phyloP scores from a whole-genome alignment of 2,113 vertebrate species.

The Mungos mungo region DNA sequence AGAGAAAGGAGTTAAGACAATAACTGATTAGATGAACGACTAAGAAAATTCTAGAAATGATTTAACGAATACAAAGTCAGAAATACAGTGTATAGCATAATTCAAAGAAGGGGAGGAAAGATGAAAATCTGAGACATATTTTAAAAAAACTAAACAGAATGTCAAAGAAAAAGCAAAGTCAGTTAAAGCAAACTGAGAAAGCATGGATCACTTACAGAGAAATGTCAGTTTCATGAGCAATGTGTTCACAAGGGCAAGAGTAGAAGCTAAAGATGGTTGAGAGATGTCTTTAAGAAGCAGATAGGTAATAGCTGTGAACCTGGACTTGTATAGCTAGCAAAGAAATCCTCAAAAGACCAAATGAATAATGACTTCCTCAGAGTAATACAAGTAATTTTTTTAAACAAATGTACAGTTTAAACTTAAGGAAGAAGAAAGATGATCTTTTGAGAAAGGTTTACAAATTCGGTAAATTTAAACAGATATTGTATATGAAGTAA shows the following conservation, averaged over 20 bases:
- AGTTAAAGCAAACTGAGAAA: not conserved
- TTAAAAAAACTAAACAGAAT: not conserved
- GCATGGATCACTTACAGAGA: not conserved
- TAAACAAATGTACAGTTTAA: not conserved
- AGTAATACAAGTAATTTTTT: not conserved
- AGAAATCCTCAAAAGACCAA: not conserved
- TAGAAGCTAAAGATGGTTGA: not conserved
- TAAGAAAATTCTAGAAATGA: not conserved
- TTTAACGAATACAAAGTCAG: not conserved
- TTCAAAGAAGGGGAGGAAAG: too few species aligned
- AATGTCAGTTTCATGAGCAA: not conserved
- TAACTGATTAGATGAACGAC: not conserved
- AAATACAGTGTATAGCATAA: not conserved
- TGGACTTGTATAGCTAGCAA: not conserved
- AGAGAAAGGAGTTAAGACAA: not conserved
- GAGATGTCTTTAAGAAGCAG: not conserved
- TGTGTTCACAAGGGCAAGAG: rapidly evolving
- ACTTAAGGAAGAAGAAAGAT: not conserved
- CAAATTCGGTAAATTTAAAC: not conserved
- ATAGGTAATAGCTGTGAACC: not conserved
- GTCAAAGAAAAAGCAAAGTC: not conserved
- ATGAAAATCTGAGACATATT: not conserved
- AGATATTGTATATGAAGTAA: not conserved
- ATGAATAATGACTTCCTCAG: not conserved
- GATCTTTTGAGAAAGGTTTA: too few species aligned